Evolutionary conservation across 2,888 invertebrate species (phyloP).

Genomic region (Campaea margaritaria): DNA sequence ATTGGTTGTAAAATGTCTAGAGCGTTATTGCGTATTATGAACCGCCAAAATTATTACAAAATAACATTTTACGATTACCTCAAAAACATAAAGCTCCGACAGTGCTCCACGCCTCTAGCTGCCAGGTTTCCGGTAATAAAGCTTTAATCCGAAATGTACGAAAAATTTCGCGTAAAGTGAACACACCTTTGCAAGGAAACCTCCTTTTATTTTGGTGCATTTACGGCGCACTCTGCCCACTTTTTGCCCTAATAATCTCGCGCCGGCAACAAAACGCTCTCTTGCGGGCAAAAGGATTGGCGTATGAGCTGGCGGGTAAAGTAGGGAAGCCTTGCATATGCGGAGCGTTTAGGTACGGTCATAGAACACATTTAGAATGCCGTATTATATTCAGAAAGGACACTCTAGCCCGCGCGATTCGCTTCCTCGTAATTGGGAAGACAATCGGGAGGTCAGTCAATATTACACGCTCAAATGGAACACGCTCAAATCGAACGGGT

Average conservation of each 20-base stretch:
- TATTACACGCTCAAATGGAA: too few relatives aligned
- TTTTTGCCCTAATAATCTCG: slow-evolving; percentile 18
- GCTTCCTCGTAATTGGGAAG: too few relatives aligned
- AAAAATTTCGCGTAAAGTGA: slow-evolving; percentile 15
- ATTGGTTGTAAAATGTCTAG: too few relatives aligned
- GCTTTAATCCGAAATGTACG: slow-evolving; percentile 19
- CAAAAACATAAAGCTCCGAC: neutral
- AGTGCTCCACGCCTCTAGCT: neutral
- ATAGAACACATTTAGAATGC: too few relatives aligned
- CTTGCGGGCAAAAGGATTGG: neutral
- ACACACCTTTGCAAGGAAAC: slow-evolving; percentile 16
- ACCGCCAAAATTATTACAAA: too few relatives aligned
- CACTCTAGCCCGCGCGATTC: too few relatives aligned
- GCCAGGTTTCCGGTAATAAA: slow-evolving; percentile 5
- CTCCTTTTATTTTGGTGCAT: slow-evolving; percentile 21
- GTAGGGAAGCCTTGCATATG: neutral
- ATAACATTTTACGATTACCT: neutral
- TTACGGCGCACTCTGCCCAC: slow-evolving; percentile 17
- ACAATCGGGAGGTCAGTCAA: too few relatives aligned
- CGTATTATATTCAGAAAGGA: too few relatives aligned
- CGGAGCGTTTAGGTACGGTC: neutral
- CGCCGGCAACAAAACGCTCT: slow-evolving; percentile 6
- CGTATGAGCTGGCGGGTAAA: neutral
- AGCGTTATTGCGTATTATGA: too few relatives aligned
- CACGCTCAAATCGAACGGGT: too few relatives aligned